Conservation (phyloP, 2,888 invertebrate genomes). For the Leptinotarsa juncta region DNA sequence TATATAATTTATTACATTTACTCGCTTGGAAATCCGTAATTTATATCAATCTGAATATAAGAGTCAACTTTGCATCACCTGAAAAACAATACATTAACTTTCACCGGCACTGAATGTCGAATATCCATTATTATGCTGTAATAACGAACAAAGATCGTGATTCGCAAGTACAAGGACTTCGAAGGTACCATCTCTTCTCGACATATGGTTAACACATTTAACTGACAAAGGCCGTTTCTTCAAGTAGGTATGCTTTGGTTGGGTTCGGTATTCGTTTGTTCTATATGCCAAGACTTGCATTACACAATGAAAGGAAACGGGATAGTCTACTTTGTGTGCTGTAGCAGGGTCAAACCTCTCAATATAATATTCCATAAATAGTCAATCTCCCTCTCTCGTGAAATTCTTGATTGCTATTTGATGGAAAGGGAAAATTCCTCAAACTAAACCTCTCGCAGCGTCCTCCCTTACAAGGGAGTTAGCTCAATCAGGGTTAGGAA, state of each 20-base stretch:
- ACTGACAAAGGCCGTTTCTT: not conserved
- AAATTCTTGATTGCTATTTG: too few relatives aligned
- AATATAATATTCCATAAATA: too few relatives aligned
- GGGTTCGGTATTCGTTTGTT: not conserved
- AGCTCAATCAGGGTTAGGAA: too few relatives aligned
- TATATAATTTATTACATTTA: too few relatives aligned
- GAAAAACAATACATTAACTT: not conserved
- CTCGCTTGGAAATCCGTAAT: too few relatives aligned
- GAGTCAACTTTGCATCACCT: not conserved
- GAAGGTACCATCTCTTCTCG: not conserved
- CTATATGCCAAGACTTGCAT: not conserved
- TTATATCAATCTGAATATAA: not conserved
- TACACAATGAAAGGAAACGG: too few relatives aligned
- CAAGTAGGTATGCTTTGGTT: not conserved
- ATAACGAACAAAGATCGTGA: not conserved
- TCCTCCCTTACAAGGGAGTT: too few relatives aligned
- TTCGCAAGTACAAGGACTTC: not conserved
- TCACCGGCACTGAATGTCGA: constrained; percentile 9
- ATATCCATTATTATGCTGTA: not conserved
- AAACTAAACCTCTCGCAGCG: too few relatives aligned
- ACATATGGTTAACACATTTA: not conserved
- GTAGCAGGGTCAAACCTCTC: too few relatives aligned
- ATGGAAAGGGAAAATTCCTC: too few relatives aligned
- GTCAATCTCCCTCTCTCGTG: too few relatives aligned
- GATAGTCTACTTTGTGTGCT: too few relatives aligned